A percentile compares a stretch with the other conserved stretches of the same genome.
phyloP scores from a whole-genome alignment of 2,797 vertebrate genomes.

The Falco berigora region DNA sequence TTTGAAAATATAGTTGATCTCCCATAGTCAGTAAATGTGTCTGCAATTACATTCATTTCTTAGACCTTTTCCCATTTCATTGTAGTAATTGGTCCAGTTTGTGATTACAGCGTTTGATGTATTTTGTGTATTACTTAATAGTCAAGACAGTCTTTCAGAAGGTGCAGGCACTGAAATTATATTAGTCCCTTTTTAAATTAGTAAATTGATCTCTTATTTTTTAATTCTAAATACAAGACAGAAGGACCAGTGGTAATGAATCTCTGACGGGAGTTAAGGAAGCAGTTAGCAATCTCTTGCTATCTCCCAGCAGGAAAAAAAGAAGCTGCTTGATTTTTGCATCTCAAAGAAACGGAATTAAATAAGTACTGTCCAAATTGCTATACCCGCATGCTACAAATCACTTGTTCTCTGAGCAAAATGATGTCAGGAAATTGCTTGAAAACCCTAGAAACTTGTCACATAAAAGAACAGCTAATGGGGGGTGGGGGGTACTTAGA shows the following conservation, averaged over 20 bases:
- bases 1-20: neutral
- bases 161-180: neutral
- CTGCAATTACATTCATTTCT: neutral
- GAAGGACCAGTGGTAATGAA: neutral
- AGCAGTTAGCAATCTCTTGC: neutral
- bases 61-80: neutral
- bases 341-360: neutral
- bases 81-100: neutral
- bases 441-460: neutral
- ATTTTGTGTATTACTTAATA: neutral
- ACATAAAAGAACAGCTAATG: neutral
- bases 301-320: neutral
- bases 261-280: neutral
- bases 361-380: neutral
- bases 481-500: neutral
- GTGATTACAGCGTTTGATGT: neutral
- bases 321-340: neutral
- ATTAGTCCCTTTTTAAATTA: neutral
- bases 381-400: neutral
- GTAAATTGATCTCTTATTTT: neutral
- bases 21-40: neutral
- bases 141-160: neutral
- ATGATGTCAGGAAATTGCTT: neutral
- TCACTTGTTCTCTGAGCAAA: neutral
- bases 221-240: neutral